phyloP scores from a whole-genome alignment of 2,113 vertebrate species.

The Etheostoma spectabile region DNA sequence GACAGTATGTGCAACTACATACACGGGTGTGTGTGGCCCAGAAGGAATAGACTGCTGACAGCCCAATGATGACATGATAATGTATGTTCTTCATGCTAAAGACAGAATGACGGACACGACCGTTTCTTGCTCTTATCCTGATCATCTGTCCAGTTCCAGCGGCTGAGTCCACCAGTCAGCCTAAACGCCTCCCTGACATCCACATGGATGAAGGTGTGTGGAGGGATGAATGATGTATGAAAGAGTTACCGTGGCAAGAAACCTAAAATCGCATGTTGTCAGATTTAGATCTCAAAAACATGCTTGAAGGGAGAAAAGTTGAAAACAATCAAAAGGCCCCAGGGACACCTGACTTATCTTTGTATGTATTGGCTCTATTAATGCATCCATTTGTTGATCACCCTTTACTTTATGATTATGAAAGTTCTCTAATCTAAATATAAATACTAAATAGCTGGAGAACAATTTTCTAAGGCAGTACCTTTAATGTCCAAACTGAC shows the following conservation, averaged over 20 bases:
- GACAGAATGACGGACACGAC: constrained; percentile 53
- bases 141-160: constrained; percentile 53
- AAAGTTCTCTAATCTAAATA: no score
- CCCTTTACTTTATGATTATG: background rate
- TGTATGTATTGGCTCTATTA: no score
- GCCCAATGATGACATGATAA: constrained; percentile 65
- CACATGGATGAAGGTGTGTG: background rate
- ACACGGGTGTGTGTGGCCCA: constrained; percentile 49
- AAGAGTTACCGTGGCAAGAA: background rate
- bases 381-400: no score
- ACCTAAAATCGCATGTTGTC: background rate
- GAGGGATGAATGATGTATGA: background rate
- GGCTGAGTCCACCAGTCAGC: constrained; percentile 28
- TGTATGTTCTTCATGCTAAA: constrained; percentile 43
- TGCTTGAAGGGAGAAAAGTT: background rate
- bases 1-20: constrained; percentile 43
- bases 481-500: background rate
- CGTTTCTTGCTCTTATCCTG: constrained; percentile 54
- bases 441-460: background rate
- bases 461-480: background rate
- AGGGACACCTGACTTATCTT: no score
- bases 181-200: constrained; percentile 15
- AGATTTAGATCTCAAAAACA: background rate
- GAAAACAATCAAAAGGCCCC: no score
- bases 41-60: constrained; percentile 49